Base-by-base conservation (phyloP, 2,888 invertebrate species). In the Panopea generosa region DNA sequence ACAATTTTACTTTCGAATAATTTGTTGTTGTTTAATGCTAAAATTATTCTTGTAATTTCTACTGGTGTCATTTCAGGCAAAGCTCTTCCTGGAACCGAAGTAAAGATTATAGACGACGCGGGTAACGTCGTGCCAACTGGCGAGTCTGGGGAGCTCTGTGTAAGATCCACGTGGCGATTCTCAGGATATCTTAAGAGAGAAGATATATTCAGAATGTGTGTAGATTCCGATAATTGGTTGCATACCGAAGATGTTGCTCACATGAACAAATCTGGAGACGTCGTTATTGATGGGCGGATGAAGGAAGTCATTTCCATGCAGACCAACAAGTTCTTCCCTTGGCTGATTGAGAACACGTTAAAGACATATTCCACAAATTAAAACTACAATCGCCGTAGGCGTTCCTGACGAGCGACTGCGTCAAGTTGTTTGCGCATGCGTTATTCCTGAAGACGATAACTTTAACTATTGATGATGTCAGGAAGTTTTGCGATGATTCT, bases 401-500 rank as follows among this genome's bases (percentile, higher is more conserved):
- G 77, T 81, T n/a, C n/a, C n/a, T n/a, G n/a, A n/a, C n/a, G n/a
- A n/a, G n/a, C n/a, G n/a, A n/a, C n/a, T n/a, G n/a, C n/a, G n/a
- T n/a, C n/a, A n/a, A n/a, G n/a, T n/a, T n/a, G n/a, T n/a, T n/a
- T n/a, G n/a, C n/a, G n/a, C n/a, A n/a, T n/a, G n/a, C n/a, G n/a
- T n/a, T n/a, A n/a, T n/a, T n/a, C n/a, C n/a, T n/a, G n/a, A n/a
- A 20, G 65, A 53, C 38, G 56, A 26, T 16, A n/a, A 27, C n/a
- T 7, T 6, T 75, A 6, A 66, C 56, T 1, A 59, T 26, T 1
- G 63, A 43, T 0, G 71, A 67, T 11, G 27, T 81, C 4, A 66
- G 65, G 56, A 55, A 62, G 18, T 81, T 68, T 47, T 73, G 73
- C 33, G n/a, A n/a, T n/a, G n/a, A n/a, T n/a, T n/a, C n/a, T n/a